These are phyloP conservation scores for Sarcophaga rosellei DNA, from an alignment of 2,888 invertebrate species.

Conservation along the genomic window DNA sequence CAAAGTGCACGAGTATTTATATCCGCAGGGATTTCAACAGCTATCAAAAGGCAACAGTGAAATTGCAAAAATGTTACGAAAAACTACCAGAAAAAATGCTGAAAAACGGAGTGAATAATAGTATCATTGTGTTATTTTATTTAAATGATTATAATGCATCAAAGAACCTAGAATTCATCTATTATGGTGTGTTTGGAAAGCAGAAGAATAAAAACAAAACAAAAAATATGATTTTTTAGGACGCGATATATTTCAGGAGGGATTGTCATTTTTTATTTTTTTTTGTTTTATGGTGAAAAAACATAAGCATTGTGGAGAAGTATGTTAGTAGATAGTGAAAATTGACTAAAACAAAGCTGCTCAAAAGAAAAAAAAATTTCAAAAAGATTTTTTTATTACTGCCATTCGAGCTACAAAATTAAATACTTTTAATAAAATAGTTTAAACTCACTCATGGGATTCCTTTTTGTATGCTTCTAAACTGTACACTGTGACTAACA, in stretches of 20 bases:
- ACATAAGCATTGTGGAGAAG: neutral
- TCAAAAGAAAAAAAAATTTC: too few species aligned
- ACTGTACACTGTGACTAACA: too few species aligned
- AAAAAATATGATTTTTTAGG: slow-evolving; percentile 33
- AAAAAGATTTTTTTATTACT: too few species aligned
- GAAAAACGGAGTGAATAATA: slow-evolving; percentile 37
- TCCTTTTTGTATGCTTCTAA: too few species aligned
- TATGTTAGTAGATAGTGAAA: neutral
- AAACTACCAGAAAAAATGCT: slow-evolving; percentile 33
- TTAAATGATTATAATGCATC: slow-evolving; percentile 46
- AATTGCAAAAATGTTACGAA: slow-evolving; percentile 49
- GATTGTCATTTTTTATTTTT: neutral
- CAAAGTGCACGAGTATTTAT: slow-evolving; percentile 55
- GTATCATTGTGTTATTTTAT: slow-evolving; percentile 50
- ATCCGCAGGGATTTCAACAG: slow-evolving; percentile 61
- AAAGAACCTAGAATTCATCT: slow-evolving; percentile 33
- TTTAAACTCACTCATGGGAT: too few species aligned
- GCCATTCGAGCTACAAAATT: too few species aligned
- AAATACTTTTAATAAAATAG: too few species aligned
- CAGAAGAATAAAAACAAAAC: neutral
- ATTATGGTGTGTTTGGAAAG: slow-evolving; percentile 34
- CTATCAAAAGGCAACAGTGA: slow-evolving; percentile 49
- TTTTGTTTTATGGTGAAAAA: neutral
- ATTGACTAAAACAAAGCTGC: too few species aligned
- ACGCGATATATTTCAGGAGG: slow-evolving; percentile 9